Evolutionary conservation across 2,888 invertebrate genomes (phyloP), one percentile per base, ranked within the genome.

Genomic region (Apodemia zela): DNA sequence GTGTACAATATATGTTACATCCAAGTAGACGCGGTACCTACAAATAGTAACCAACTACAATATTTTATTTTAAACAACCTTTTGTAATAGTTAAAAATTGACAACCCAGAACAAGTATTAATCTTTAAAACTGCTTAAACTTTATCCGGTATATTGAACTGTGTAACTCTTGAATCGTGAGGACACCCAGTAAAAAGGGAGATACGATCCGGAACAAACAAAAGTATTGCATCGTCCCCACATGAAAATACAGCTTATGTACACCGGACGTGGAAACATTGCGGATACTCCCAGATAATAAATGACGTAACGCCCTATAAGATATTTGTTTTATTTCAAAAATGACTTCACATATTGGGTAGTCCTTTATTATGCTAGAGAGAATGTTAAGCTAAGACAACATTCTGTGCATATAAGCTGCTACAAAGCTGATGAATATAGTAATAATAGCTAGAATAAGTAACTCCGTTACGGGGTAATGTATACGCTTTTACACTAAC

Each of bases 141-240:
- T 80, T 77, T 75, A 74, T 72, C 74, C 76, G 76, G 76, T 79
- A 76, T 79, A 76, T 78, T 75, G 76, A 80, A 71, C 76, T 25
- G 25, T 77, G 79, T 81, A 79, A 79, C 80, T 83, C 78, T 67
- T 69, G 69, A 69, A 65, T 69, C 63, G 67, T 71, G 73, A 74
- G 77, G 79, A 82, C 79, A 77, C 80, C 54, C 29, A 54, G 54
- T 83, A 84, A 84, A 85, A 84, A 81, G 79, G 72, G 77, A 80
- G 77, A 80, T 81, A 82, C 85, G 78, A 77, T 75, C 77, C 79
- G 82, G 80, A 86, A 85, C 82, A 81, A 85, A 84, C 81, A 83
- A 80, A 83, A 78, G 80, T 84, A 85, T 82, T 84, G 85, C 85
- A 77, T 73, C 75, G 79, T 79, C 80, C 73, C 74, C 73, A 71